phyloP scores from a whole-genome alignment of 2,797 vertebrate genomes.

The Cyclopterus lumpus region DNA sequence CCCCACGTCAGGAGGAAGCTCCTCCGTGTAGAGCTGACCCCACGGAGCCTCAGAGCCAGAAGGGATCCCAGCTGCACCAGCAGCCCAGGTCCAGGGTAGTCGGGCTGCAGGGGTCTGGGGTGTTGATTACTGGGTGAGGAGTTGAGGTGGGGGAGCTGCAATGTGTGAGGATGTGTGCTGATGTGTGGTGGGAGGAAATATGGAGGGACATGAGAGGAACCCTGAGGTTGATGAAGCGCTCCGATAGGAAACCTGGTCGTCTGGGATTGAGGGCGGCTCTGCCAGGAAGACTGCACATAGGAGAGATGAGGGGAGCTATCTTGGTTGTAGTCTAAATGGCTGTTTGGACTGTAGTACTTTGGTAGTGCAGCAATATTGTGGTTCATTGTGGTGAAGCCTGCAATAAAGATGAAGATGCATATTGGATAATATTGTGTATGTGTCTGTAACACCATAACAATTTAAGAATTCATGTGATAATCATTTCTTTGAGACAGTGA shows the following conservation, averaged over 20 bases:
- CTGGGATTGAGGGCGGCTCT: conserved; percentile 48
- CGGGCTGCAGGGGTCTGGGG: conserved; percentile 4
- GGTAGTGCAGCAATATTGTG: conserved; percentile 25
- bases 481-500: background rate
- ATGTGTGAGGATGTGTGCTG: conserved; percentile 29
- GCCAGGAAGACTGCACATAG: conserved; percentile 52
- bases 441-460: background rate
- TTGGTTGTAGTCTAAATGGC: conserved; percentile 37
- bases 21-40: conserved; percentile 36
- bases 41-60: conserved; percentile 34
- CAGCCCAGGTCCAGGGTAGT: conserved; percentile 36
- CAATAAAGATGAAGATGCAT: conserved; percentile 3
- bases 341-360: conserved; percentile 11
- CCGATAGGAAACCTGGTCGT: conserved; percentile 27
- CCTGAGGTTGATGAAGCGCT: conserved; percentile 20
- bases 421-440: background rate
- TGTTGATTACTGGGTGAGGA: background rate
- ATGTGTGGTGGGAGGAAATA: conserved; percentile 19
- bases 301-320: conserved; percentile 10
- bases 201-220: conserved; percentile 11
- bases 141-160: conserved; percentile 25
- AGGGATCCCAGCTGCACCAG: conserved; percentile 20
- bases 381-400: conserved; percentile 40
- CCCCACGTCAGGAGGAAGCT: conserved; percentile 32
- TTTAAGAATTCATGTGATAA: background rate